phyloP scores from a whole-genome alignment of 2,888 invertebrate species.

The Hydroisotoma schaefferi region DNA sequence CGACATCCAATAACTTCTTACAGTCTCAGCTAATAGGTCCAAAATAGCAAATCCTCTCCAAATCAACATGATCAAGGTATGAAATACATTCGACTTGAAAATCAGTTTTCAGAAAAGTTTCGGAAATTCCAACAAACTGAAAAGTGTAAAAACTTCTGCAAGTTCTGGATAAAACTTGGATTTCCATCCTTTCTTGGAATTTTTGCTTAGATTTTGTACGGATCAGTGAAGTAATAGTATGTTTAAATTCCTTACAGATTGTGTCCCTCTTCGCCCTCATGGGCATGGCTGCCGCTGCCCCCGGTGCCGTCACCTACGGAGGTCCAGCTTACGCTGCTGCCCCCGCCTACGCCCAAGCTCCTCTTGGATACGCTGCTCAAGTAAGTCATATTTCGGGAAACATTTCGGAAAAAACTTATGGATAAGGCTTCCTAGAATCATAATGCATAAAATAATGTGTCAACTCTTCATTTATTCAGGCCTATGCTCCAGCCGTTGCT shows the following conservation, averaged over 20 bases:
- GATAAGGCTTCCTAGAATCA: background rate
- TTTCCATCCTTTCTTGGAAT: background rate
- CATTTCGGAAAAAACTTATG: too few relatives aligned
- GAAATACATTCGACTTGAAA: too few relatives aligned
- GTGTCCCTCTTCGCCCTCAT: conserved; percentile 19
- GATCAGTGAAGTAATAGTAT: background rate
- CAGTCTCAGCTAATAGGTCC: conserved; percentile 1
- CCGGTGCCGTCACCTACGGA: background rate
- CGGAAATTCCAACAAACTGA: background rate
- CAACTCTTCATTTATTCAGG: too few relatives aligned
- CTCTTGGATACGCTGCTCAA: background rate
- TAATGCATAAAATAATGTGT: background rate
- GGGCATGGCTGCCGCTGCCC: conserved; percentile 2
- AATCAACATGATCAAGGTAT: conserved; percentile 31
- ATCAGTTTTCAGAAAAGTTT: background rate
- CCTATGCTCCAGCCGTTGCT: too few relatives aligned
- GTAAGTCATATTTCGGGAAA: too few relatives aligned
- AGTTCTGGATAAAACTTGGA: background rate
- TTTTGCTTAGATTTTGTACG: background rate
- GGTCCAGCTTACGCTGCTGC: conserved; percentile 16
- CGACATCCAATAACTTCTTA: conserved; percentile 6
- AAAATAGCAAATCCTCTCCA: conserved; percentile 4
- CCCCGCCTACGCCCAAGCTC: conserved; percentile 13
- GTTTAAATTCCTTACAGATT: conserved; percentile 5
- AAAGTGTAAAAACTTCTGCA: background rate